These are phyloP conservation scores for Hypercompe scribonia DNA, from an alignment of 2,888 invertebrate genomes.

Conservation along the genomic window DNA sequence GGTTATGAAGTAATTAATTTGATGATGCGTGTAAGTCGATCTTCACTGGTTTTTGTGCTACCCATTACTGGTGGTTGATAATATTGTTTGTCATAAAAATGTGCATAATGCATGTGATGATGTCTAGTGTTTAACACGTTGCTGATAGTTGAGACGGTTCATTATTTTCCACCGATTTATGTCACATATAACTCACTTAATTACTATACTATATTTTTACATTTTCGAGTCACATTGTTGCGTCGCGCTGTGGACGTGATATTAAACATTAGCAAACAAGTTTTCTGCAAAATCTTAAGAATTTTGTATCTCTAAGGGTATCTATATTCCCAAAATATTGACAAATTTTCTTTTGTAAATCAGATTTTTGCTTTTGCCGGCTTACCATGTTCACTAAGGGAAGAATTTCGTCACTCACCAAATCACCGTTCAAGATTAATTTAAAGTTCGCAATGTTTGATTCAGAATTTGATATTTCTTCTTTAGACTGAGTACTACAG, in stretches of 20 bases:
- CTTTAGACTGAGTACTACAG: not conserved
- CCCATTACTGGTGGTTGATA: not conserved
- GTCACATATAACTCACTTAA: not conserved
- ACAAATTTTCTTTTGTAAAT: not conserved
- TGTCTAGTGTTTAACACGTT: constrained; percentile 12
- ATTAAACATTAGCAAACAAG: too few species aligned
- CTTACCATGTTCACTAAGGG: not conserved
- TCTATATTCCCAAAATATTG: too few species aligned
- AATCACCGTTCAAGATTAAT: too few species aligned
- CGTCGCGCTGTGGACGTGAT: not conserved
- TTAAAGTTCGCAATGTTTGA: not conserved
- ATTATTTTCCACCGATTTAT: not conserved
- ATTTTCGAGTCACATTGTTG: too few species aligned
- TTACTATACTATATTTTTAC: not conserved
- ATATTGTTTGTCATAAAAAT: constrained; percentile 15
- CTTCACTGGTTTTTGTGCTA: too few species aligned
- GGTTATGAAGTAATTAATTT: too few species aligned
- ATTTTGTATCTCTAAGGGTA: too few species aligned
- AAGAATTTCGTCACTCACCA: too few species aligned
- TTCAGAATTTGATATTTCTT: not conserved
- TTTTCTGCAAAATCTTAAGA: too few species aligned
- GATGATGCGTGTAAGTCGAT: too few species aligned
- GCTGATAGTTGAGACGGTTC: not conserved
- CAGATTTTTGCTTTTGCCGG: not conserved
- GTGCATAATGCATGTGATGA: constrained; percentile 7